phyloP scores from a whole-genome alignment of 2,113 vertebrate species.

The Monopterus albus region DNA sequence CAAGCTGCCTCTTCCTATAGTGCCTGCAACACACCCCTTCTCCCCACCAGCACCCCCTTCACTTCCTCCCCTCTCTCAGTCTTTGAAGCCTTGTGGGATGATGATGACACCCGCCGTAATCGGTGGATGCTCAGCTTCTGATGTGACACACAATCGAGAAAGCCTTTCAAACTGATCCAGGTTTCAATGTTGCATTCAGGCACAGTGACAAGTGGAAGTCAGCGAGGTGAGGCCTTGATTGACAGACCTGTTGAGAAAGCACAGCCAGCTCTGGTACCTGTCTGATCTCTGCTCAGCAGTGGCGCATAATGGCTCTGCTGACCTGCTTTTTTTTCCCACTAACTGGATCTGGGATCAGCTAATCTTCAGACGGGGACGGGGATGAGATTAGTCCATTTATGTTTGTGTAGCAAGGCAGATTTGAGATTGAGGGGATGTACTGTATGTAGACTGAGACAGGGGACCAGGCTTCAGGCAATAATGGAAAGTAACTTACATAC shows the following conservation, averaged over 20 bases:
- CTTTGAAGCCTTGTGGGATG: conserved; percentile 71
- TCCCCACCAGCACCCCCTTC: background rate
- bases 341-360: conserved; percentile 43
- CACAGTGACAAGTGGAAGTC: conserved; percentile 51
- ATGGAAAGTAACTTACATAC: background rate
- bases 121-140: conserved; percentile 66
- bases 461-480: background rate
- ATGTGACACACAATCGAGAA: conserved; percentile 67
- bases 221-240: conserved; percentile 69
- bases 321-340: conserved; percentile 47
- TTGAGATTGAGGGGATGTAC: background rate
- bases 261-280: conserved; percentile 35
- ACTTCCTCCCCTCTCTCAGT: conserved; percentile 7
- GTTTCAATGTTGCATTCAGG: conserved; percentile 58
- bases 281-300: conserved; percentile 47
- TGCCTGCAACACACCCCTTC: conserved; percentile 7
- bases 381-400: conserved; percentile 9
- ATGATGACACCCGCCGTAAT: conserved; percentile 80
- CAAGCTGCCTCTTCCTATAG: conserved; percentile 56
- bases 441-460: conserved; percentile 3
- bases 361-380: conserved; percentile 22
- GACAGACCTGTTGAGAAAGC: conserved; percentile 67
- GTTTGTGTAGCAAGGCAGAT: conserved; percentile 25
- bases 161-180: conserved; percentile 49
- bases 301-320: conserved; percentile 51